Evolutionary conservation across 2,888 invertebrate species (phyloP).

Genomic region (Copidosoma aretas): DNA sequence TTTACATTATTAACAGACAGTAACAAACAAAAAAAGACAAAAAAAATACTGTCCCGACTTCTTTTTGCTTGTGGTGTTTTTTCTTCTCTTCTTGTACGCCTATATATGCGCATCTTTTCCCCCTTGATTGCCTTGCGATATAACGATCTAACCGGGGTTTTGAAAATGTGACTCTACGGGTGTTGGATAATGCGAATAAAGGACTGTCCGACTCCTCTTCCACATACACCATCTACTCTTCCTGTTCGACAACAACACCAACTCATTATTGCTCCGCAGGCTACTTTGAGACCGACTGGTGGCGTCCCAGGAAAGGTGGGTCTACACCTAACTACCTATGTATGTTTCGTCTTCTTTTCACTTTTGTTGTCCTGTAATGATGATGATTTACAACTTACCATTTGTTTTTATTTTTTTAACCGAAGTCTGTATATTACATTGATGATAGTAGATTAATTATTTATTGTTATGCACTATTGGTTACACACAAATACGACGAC

Average conservation of each 20-base stretch:
- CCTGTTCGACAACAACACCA: slow-evolving; percentile 62
- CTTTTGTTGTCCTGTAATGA: slow-evolving; percentile 32
- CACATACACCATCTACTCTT: slow-evolving; percentile 67
- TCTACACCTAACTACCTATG: slow-evolving; percentile 64
- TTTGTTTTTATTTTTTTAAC: background rate
- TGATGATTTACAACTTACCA: background rate
- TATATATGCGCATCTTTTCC: slow-evolving; percentile 53
- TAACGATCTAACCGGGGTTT: slow-evolving; percentile 29
- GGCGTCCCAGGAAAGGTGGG: slow-evolving; percentile 96
- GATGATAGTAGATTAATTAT: slow-evolving; percentile 29
- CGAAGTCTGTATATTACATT: background rate
- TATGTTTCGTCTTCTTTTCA: slow-evolving; percentile 61
- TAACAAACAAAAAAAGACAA: slow-evolving; percentile 18
- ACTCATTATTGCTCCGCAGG: slow-evolving; percentile 78
- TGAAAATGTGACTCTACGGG: slow-evolving; percentile 49
- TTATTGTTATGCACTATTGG: slow-evolving; percentile 13
- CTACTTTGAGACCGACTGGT: slow-evolving; percentile 95
- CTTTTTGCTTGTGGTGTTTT: slow-evolving; percentile 3
- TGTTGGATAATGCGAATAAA: slow-evolving; percentile 60
- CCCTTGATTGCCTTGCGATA: slow-evolving; percentile 56
- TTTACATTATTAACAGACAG: slow-evolving; percentile 1
- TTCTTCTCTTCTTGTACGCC: slow-evolving; percentile 43
- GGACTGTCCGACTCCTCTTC: slow-evolving; percentile 76
- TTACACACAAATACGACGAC: background rate
- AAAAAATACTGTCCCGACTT: slow-evolving; percentile 3